Percentiles rank a stretch among this genome's conserved stretches.
Evolutionary conservation across 2,888 invertebrate species (phyloP).

Genomic region (Asteroscopus sphinx): DNA sequence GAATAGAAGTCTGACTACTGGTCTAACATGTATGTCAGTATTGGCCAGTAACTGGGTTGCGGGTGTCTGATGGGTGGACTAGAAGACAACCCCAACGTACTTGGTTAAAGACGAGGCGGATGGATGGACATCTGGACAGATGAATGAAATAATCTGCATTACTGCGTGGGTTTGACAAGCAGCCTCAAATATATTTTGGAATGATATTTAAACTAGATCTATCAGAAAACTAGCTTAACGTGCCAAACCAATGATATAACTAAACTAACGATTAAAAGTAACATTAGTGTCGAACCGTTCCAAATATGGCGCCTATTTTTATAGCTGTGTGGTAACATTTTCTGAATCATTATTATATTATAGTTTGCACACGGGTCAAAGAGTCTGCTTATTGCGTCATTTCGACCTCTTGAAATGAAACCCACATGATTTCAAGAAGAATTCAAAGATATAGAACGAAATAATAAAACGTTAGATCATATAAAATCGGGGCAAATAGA

Average conservation of each 20-base stretch:
- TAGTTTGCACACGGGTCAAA: slow-evolving; percentile 55
- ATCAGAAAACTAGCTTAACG: slow-evolving; percentile 13
- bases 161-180: slow-evolving; percentile 8
- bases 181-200: neutral
- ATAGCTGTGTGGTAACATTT: slow-evolving; percentile 33
- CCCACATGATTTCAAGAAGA: too few relatives aligned
- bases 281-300: slow-evolving; percentile 24
- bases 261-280: slow-evolving; percentile 14
- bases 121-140: neutral
- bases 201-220: slow-evolving; percentile 18
- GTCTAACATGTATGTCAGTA: too few relatives aligned
- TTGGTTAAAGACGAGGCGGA: too few relatives aligned
- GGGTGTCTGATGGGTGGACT: too few relatives aligned
- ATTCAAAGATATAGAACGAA: too few relatives aligned
- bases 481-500: too few relatives aligned
- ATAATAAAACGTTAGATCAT: too few relatives aligned
- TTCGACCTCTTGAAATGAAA: slow-evolving; percentile 14
- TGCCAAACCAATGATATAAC: slow-evolving; percentile 37
- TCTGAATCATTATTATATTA: slow-evolving; percentile 48
- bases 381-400: slow-evolving; percentile 27
- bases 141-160: neutral
- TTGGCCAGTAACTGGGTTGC: too few relatives aligned
- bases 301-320: slow-evolving; percentile 28
- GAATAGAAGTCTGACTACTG: too few relatives aligned
- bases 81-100: too few relatives aligned